Base-by-base conservation (phyloP, 2,888 invertebrate species). In the Linnaemya vulpina region DNA sequence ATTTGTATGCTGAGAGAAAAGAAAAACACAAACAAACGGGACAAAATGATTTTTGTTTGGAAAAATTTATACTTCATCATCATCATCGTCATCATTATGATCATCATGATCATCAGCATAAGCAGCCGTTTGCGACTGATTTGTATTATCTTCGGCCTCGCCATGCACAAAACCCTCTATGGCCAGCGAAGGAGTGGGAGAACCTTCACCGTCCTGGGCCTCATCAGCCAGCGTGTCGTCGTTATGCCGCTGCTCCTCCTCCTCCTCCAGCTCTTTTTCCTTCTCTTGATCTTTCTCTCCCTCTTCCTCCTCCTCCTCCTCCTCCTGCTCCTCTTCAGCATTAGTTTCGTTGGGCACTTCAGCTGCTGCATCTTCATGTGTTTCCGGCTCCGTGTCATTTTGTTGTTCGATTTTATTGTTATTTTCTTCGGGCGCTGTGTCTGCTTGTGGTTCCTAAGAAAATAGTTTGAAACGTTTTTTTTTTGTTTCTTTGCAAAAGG, bases 61-160 rank as follows among this genome's bases (percentile, higher is more conserved):
- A 67, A 76, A 80, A 78, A 70, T 40, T 87, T 84, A 91, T 90
- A 89, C 90, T 90, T 92, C 90, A 82, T 85, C 20, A 53, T 90
- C 88, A 82, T 85, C 65, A 25, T 75, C 78, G 88, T 60, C 60
- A 38, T n/a, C 58, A 22, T 53, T 8, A 22, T 90, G 88, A 30
- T 30, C 30, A 30, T 30, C 30, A 30, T 30, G 3, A 30, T 51
- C 51, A 51, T 90, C 88, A 87, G 87, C 87, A 89, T 87, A 89
- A 89, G 90, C 91, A 88, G 92, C 91, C 88, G 91, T 91, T 91
- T 92, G 91, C 87, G 92, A 93, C 90, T 92, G 92, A 89, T 3
- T 5, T 30, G 30, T 30, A 30, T 30, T 30, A 30, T 88, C 92
- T 89, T 92, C 92, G 81, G 92, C 88, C 86, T 90, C 92, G 83